phyloP scores from a whole-genome alignment of 2,113 vertebrate genomes.

The Xenopus borealis region DNA sequence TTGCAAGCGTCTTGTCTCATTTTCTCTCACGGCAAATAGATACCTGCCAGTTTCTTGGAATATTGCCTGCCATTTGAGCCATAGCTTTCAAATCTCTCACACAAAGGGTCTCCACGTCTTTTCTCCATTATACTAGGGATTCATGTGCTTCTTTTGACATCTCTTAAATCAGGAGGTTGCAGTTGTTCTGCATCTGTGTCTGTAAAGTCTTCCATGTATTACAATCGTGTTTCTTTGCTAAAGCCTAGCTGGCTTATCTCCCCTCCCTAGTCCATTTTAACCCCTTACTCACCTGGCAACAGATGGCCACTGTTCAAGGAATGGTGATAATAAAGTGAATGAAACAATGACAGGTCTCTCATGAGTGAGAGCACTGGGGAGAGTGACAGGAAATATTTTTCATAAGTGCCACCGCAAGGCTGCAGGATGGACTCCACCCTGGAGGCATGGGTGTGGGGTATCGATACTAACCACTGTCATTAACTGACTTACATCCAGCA shows the following conservation, averaged over 20 bases:
- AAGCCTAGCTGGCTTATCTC: neutral
- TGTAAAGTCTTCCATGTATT: neutral
- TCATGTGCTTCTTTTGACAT: too few relatives aligned
- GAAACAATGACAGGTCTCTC: constrained; percentile 14
- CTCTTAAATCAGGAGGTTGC: too few relatives aligned
- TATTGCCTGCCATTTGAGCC: too few relatives aligned
- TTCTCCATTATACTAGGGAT: too few relatives aligned
- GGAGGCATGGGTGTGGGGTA: neutral
- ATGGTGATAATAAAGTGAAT: neutral
- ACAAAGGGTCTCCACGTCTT: too few relatives aligned
- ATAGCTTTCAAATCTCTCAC: too few relatives aligned
- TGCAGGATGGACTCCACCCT: constrained; percentile 39
- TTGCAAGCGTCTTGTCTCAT: too few relatives aligned
- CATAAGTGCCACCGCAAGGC: constrained; percentile 8
- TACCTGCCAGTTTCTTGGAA: too few relatives aligned
- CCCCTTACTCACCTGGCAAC: constrained; percentile 24
- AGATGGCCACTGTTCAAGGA: constrained; percentile 16
- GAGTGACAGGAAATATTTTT: constrained; percentile 8
- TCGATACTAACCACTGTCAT: constrained; percentile 6
- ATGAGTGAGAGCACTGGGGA: neutral
- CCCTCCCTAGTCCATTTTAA: neutral
- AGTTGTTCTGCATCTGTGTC: too few relatives aligned
- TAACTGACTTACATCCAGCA: too few relatives aligned
- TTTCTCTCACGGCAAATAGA: too few relatives aligned
- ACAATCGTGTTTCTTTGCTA: too few relatives aligned